Conservation (phyloP, 2,888 invertebrate genomes). For the Zeuzera pyrina region DNA sequence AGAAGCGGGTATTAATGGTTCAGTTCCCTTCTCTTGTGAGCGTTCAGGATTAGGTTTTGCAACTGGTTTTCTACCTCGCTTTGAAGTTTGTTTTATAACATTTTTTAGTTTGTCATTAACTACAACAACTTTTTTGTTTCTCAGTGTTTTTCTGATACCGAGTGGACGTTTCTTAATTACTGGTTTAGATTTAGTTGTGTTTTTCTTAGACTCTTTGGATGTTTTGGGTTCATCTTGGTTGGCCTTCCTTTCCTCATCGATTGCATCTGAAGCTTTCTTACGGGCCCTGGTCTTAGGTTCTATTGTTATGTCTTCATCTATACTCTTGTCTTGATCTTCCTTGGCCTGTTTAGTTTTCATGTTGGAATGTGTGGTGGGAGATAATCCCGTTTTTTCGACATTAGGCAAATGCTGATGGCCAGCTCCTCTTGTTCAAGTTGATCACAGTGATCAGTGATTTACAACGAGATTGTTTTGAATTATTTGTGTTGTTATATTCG, state of each 20-base stretch:
- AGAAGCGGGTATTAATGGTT: constrained; percentile 49
- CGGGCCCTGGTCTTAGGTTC: constrained; percentile 67
- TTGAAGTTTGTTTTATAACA: constrained; percentile 42
- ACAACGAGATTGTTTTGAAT: no score
- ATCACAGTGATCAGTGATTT: no score
- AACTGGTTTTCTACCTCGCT: constrained; percentile 47
- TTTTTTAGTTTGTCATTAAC: constrained; percentile 43
- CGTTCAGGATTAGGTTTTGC: constrained; percentile 40
- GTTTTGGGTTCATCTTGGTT: constrained; percentile 58
- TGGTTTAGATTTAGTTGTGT: constrained; percentile 48
- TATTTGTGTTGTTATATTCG: no score
- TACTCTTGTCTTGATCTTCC: constrained; percentile 58
- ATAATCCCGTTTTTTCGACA: constrained; percentile 61
- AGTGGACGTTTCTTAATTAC: constrained; percentile 58
- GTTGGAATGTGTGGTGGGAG: constrained; percentile 66
- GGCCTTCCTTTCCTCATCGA: constrained; percentile 52
- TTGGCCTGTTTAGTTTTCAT: constrained; percentile 68
- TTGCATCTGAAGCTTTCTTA: constrained; percentile 56
- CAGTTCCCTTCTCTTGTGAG: constrained; percentile 48
- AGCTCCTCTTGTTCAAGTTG: neutral
- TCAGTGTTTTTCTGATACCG: constrained; percentile 58
- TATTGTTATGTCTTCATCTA: constrained; percentile 53
- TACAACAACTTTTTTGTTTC: constrained; percentile 49
- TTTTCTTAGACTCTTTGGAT: constrained; percentile 56
- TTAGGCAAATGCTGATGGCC: constrained; percentile 44